Base-by-base conservation (phyloP, 2,113 vertebrate species). In the Mesocricetus auratus region DNA sequence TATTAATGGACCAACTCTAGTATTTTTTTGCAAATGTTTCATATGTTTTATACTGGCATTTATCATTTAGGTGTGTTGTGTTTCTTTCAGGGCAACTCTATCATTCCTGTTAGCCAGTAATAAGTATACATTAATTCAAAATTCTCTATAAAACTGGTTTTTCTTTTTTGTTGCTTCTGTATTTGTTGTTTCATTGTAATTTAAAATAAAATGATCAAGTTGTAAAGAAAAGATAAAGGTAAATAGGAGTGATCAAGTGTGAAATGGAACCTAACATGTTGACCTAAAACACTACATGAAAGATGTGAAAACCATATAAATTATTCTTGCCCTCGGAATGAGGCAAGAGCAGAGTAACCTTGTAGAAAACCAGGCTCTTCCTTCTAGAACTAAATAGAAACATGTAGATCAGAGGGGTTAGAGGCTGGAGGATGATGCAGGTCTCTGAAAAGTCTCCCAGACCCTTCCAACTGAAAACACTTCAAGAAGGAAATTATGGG, bases 1-100 rank as follows among this genome's bases (percentile, higher is more conserved):
- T 45, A 11, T 50, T 79, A 6, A 17, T 69, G 47, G 62, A 33
- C 8, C 12, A 79, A 13, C 1, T 45, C 69, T 93, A 17, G 9
- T 53, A 73, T 36, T 29, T 36, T 29, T 83, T 50, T 74, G 39
- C 31, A 73, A 86, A 45, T 95, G 5, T 91, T 17, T 71, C 75
- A 47, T 62, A 56, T 86, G 10, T 74, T 3, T 85, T 86, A 3
- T 22, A 17, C 9, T 58, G 3, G 3, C 3, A 58, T 74, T 91
- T 93, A 24, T 15, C 45, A 7, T 68, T 66, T 16, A 81, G 21
- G 15, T 56, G 15, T 56, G 56, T 77, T 22, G 1, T 69, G 53
- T 71, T 96, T 97, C n/a, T 64, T 95, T 96, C 66, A 89, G 24
- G 69, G 53, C 4, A 12, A 31, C 24, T 56, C 10, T 53, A 33